Base-by-base conservation (phyloP, 1,140 invertebrate genomes). In the Brachionus rubens region DNA sequence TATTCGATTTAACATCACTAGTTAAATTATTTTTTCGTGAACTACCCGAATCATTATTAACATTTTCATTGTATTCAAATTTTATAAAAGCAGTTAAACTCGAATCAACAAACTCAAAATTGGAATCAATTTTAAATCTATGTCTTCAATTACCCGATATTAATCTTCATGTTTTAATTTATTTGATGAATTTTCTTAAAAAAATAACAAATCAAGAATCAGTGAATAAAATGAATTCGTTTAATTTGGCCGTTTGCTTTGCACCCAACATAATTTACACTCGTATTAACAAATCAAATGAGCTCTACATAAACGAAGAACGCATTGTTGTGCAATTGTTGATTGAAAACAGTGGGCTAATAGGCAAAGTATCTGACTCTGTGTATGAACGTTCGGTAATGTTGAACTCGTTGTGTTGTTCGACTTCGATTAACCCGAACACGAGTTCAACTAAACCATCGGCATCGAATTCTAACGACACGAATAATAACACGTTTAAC, bases 191-290 rank as follows among this genome's bases (percentile, higher is more conserved):
- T 40, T 54, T 50, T 26, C 50, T 72, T 19, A 72, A 72, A 50
- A 48, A 54, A 50, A 72, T 72, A 36, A 54, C 68, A 4, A 16
- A 21, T 4, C 43, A 50, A 50, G 68, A 72, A 36, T 72, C 68
- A 1, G 16, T 72, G 10, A 72, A 72, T 24, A 72, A 72, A 24
- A 72, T 72, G 68, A 72, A 72, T 21, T 72, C 68, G 7, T 72
- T 72, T 41, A 72, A 72, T 24, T 50, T 72, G 21, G 68, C 68
- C 33, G 68, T 72, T 40, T 72, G 68, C 46, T 72, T 72, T 72
- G 68, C 68, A 0, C 68, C 68, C 1, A 72, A 72, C 16, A 72
- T 72, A 50, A 72, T 72, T 5, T 72, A 72, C 68, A 72, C 68
- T 33, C 46, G 68, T 6, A 54, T 72, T 40, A 72, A 72, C 28